Percentiles rank a stretch among this genome's conserved stretches.
phyloP scores from a whole-genome alignment of 2,888 invertebrate species.

The Cheilosia soror region DNA sequence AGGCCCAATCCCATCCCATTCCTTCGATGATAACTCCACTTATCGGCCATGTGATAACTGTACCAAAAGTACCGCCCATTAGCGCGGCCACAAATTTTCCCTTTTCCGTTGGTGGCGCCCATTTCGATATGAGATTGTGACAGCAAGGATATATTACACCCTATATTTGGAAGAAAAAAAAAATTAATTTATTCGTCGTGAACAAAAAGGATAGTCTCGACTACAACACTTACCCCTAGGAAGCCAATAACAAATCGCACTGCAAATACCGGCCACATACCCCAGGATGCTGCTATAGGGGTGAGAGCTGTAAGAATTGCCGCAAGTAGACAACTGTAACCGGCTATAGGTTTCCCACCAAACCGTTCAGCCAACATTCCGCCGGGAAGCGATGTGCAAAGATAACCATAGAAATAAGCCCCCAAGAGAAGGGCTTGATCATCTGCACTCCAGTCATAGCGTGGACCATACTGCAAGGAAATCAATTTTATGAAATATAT shows the following conservation, averaged over 20 bases:
- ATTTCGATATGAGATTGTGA: constrained; percentile 88
- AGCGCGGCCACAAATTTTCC: constrained; percentile 89
- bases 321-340: constrained; percentile 83
- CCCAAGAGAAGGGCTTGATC: constrained; percentile 88
- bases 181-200: background rate
- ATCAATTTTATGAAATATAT: constrained; percentile 21
- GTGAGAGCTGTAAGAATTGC: constrained; percentile 86
- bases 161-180: constrained; percentile 78
- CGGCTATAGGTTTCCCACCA: constrained; percentile 87
- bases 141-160: constrained; percentile 87
- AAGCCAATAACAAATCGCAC: constrained; percentile 87
- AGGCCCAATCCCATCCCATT: constrained; percentile 88
- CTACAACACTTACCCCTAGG: constrained; percentile 85
- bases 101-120: constrained; percentile 90
- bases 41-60: constrained; percentile 88
- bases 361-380: constrained; percentile 88
- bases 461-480: constrained; percentile 83
- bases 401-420: constrained; percentile 89
- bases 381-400: constrained; percentile 87
- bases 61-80: constrained; percentile 89
- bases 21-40: constrained; percentile 87
- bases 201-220: background rate
- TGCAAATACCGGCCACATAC: constrained; percentile 85
- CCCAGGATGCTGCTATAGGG: constrained; percentile 86
- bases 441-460: constrained; percentile 86